phyloP scores from a whole-genome alignment of 2,888 invertebrate genomes.

The Eurytoma adleriae region DNA sequence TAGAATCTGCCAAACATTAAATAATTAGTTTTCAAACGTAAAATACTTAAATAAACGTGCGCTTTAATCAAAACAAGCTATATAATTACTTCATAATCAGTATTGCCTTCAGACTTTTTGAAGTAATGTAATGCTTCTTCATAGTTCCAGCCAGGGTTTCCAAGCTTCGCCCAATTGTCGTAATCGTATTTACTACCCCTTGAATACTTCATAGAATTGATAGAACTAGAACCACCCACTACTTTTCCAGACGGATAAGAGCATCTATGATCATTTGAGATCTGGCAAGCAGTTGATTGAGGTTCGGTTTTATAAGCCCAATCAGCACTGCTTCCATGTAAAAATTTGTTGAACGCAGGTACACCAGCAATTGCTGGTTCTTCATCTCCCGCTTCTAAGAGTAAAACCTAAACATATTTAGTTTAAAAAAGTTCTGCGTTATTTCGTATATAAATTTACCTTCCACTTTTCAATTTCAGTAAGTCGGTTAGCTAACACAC shows the following conservation, averaged over 20 bases:
- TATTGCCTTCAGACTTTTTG: conserved; percentile 10
- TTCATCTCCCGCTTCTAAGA: conserved; percentile 27
- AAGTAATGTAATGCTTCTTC: conserved; percentile 2
- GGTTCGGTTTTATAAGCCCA: conserved; percentile 9
- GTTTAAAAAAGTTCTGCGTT: neutral
- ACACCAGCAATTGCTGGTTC: conserved; percentile 19
- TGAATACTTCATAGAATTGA: conserved; percentile 9
- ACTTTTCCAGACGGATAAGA: conserved; percentile 8
- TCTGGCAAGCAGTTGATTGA: neutral
- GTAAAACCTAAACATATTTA: conserved; percentile 1
- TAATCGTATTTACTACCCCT: conserved; percentile 15
- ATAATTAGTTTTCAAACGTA: conserved; percentile 69
- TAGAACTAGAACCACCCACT: conserved; percentile 3
- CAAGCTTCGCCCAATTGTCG: conserved; percentile 8
- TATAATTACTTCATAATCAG: neutral
- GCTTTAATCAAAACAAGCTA: neutral
- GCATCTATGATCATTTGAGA: neutral
- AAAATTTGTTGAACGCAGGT: neutral
- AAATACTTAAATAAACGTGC: conserved; percentile 78
- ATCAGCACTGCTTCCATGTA: conserved; percentile 3
- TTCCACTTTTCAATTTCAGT: conserved; percentile 23
- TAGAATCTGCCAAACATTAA: neutral
- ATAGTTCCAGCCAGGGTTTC: conserved; percentile 19
- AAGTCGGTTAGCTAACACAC: conserved; percentile 18
- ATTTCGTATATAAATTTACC: conserved; percentile 1